phyloP scores from a whole-genome alignment of 1,140 invertebrate genomes.

The Drosophila lacteicornis region DNA sequence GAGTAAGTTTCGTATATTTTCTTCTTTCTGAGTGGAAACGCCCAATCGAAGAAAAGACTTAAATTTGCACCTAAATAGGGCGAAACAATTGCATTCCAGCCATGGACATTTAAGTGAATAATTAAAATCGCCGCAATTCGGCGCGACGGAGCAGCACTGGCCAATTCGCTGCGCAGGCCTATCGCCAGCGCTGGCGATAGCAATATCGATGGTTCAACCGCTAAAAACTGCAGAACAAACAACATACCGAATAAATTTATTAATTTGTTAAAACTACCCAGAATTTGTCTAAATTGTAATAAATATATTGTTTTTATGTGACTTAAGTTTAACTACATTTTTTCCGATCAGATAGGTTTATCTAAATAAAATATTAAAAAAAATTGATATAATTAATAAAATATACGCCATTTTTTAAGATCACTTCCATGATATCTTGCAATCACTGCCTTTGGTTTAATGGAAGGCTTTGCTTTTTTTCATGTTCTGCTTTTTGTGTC shows the following conservation, averaged over 20 bases:
- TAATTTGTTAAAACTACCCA: no score
- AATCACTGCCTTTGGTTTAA: no score
- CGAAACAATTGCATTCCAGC: neutral
- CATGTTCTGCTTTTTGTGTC: no score
- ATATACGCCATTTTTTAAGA: no score
- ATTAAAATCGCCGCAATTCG: neutral
- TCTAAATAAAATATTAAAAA: no score
- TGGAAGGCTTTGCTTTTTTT: no score
- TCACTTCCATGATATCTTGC: no score
- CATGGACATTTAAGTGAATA: neutral
- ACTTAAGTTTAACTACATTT: neutral
- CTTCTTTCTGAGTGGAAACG: conserved; percentile 3
- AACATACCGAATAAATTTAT: no score
- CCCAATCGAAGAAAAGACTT: neutral
- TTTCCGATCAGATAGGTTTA: no score
- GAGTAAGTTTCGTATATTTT: neutral
- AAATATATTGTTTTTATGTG: neutral
- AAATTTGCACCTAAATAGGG: neutral
- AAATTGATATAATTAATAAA: no score
- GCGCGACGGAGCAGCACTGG: conserved; percentile 16
- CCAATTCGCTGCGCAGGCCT: conserved; percentile 30
- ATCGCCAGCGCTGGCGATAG: neutral
- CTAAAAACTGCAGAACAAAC: neutral
- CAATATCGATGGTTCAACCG: neutral
- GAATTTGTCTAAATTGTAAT: no score